These are phyloP conservation scores for Ectropis crepuscularia DNA, from an alignment of 2,888 invertebrate species.

Conservation along the genomic window DNA sequence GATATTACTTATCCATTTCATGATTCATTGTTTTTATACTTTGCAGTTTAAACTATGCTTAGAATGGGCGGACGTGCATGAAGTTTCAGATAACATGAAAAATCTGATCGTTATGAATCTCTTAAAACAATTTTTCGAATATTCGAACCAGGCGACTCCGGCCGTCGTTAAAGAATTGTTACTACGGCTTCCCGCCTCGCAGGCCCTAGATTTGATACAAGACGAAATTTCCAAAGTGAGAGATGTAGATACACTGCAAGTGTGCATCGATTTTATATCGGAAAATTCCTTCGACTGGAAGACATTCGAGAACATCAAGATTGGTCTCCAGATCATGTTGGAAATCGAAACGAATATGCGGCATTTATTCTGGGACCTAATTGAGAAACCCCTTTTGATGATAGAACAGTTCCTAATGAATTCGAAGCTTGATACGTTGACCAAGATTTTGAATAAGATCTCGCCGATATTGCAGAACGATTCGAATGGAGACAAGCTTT, in stretches of 20 bases:
- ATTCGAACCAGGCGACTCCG: constrained; percentile 74
- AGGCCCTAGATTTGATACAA: constrained; percentile 86
- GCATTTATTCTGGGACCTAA: constrained; percentile 86
- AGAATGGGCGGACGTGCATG: constrained; percentile 88
- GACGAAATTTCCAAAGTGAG: constrained; percentile 86
- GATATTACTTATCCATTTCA: too few relatives aligned
- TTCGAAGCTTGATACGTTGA: constrained; percentile 88
- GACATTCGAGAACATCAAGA: constrained; percentile 85
- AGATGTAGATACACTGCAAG: constrained; percentile 86
- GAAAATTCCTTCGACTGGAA: constrained; percentile 78
- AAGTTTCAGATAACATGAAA: constrained; percentile 83
- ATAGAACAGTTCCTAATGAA: constrained; percentile 96
- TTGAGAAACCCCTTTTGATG: constrained; percentile 89
- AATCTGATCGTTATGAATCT: constrained; percentile 82
- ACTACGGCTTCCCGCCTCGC: constrained; percentile 82
- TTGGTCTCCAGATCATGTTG: constrained; percentile 88
- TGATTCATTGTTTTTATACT: constrained; percentile 14
- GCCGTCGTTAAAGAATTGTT: constrained; percentile 82
- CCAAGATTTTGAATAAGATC: constrained; percentile 85
- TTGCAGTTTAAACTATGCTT: constrained; percentile 87
- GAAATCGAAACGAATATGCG: constrained; percentile 85
- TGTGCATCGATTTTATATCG: constrained; percentile 86
- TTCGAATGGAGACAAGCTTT: constrained; percentile 80
- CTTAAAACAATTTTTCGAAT: constrained; percentile 83
- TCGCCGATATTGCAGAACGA: constrained; percentile 73